Base-by-base conservation (phyloP, 2,888 invertebrate species). In the Drosophila austrosaltans region DNA sequence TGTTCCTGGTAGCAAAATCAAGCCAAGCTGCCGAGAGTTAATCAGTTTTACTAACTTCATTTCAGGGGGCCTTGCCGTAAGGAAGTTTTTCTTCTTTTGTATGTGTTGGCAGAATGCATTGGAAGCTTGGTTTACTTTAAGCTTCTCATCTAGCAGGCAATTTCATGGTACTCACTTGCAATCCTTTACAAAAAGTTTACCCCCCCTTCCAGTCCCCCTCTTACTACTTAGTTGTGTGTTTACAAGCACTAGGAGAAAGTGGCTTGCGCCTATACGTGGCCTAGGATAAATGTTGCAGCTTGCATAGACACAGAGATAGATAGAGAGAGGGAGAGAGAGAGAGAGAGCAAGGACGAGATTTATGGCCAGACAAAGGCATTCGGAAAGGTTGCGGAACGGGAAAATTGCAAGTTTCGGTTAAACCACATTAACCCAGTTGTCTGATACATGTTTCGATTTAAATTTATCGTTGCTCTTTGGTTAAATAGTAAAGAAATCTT, bases 31-130 rank as follows among this genome's bases (percentile, higher is more conserved):
- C 76, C 71, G 69, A 66, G 87, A 88, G 84, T 87, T 86, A 86
- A 86, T 86, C 85, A 86, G 85, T 84, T 86, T 86, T 73, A 68
- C 81, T 80, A 86, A 88, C 89, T 86, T 86, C 70, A 82, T 87
- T 86, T 76, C 66, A 6, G 4, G 66, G 76, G 56, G 60, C 48
- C 83, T 71, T 65, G 60, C 48, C 83, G 72, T 65, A 70, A 68
- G 56, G 58, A 73, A 64, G 61, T 48, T 59, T 59, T 32, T 12
- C 60, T 48, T 3, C 69, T 72, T 80, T 78, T 69, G 72, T 69
- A 60, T 66, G 48, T 39, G 48, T 39, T 53, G 62, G 30, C 58
- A 61, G 48, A 53, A 68, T 63, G 67, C 22, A 40, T 39, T 25
- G 58, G 22, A 48, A 53, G 28, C 53, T 40, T 56, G 12, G 16